Evolutionary conservation across 2,888 invertebrate species (phyloP), one percentile per base, ranked within the genome.

Genomic region (Brachypterus glaber): DNA sequence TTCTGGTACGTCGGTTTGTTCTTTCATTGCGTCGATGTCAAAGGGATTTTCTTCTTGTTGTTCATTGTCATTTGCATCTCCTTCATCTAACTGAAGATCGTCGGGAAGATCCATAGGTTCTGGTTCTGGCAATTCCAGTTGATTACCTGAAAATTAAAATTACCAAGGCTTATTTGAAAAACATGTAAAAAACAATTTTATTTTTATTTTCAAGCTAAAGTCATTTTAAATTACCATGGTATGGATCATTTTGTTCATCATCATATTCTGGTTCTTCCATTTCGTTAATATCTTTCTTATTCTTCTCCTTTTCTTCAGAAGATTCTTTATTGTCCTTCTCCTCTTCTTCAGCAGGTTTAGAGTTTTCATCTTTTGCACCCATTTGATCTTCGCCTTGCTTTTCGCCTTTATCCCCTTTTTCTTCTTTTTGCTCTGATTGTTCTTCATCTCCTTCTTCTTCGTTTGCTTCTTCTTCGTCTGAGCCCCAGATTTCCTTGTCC

Each of bases 91-190:
- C 48, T 89, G 77, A 50, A 90, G 69, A 62, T 92, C 83, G 27
- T 93, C 90, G 0, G 91, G 90, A 42, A 93, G 64, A 55, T 93
- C 90, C 63, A 92, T 77, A 33, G 83, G 77, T 62, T 92, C 89
- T 0, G 89, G 82, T 56, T 91, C 88, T 0, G 83, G 82, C 8
- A 80, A 72, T 30, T 80, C 79, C 49, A 79, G 78, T 44, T 83
- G 73, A 36, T 87, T 78, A n/a, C n/a, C n/a, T n/a, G n/a, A n/a
- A n/a, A n/a, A n/a, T n/a, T n/a, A n/a, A n/a, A n/a, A n/a, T n/a
- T n/a, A n/a, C n/a, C n/a, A n/a, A n/a, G n/a, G n/a, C n/a, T n/a
- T n/a, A n/a, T n/a, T n/a, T n/a, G n/a, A n/a, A n/a, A n/a, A n/a
- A n/a, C n/a, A n/a, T n/a, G n/a, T n/a, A n/a, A n/a, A n/a, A n/a